Base-by-base conservation (phyloP, 2,888 invertebrate species). In the Drepanosiphum platanoidis region DNA sequence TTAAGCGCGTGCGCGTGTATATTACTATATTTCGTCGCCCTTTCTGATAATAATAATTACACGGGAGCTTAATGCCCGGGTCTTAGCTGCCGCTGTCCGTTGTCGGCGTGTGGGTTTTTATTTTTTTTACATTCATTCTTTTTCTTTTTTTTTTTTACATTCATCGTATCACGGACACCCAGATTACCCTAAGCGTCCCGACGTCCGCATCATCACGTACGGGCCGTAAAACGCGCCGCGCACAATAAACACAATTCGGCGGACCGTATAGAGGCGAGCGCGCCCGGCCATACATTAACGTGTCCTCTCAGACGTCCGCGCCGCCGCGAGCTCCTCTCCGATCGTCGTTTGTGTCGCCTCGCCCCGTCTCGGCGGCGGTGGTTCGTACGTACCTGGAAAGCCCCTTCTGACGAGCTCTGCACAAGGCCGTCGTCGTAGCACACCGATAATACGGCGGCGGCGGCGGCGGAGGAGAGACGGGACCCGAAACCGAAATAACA, bases 141-240 rank as follows among this genome's bases (percentile, higher is more conserved):
- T 70, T 9, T 11, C 0, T 32, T 46, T 36, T 36, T 81, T 70
- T 70, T 83, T 58, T 77, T 42, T 32, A 58, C 77, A 70, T 77
- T 77, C 84, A 77, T 77, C 84, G 77, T 84, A 84, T 77, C 77
- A 84, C 77, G 84, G 77, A 84, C 84, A 84, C 46, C 77, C 84
- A 70, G 84, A 84, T 84, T 84, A 84, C 84, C 84, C 68, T 84
- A 84, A 84, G 84, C 84, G 36, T 77, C 36, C 68, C 68, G 42
- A 84, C 30, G 84, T 36, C 68, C 68, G 22, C 46, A 39, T 77
- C 75, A 39, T 84, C 84, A 84, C 84, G 84, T 84, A 84, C 84
- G 52, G 58, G 39, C 84, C 84, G 75, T 84, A 84, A 84, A 84
- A 84, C 83, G 83, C 75, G 27, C 58, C 75, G 30, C 75, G 75